Base-by-base conservation (phyloP, 2,888 invertebrate species). In the Dicyrtoma fusca region DNA sequence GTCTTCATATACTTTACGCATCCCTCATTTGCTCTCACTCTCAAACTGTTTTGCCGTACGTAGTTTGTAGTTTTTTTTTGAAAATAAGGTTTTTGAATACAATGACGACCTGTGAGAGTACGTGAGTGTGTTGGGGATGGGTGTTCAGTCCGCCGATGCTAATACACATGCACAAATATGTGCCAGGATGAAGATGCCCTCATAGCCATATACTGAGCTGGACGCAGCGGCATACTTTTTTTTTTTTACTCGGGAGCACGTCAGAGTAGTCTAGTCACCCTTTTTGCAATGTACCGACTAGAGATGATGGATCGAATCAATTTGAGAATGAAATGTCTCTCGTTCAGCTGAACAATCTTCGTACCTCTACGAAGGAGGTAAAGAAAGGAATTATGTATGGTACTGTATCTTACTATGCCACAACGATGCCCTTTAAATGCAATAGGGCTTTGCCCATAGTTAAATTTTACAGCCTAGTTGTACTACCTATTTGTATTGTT, bases 291-390 rank as follows among this genome's bases (percentile, higher is more conserved):
- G 57, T 57, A 45, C 10, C n/a, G 10, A 45, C 5, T 19, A 13
- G 10, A 26, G 49, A 49, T n/a, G 49, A 49, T 26, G 64, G 49
- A 64, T 51, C 64, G 17, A 64, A 64, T 64, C 64, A 64, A 64
- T 64, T 64, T 64, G 51, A 64, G 21, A 64, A 64, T 49, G 64
- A 64, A 64, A 64, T 51, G 51, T 26, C 19, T 49, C 63, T 10
- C 19, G 63, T 23, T 47, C 45, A 34, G 8, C 34, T 34, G 34
- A 34, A 8, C 34, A 34, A 34, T 34, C 34, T 34, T 34, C 8
- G 34, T 34, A 34, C 8, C 34, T 34, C 8, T 34, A 34, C 34
- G 34, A 34, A 34, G 4, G 34, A n/a, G n/a, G n/a, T 8, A 34
- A 34, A 8, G 42, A n/a, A 21, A 62, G 62, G 42, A 62, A 34